phyloP scores from a whole-genome alignment of 2,888 invertebrate species.

The Agrilus cyanescens region DNA sequence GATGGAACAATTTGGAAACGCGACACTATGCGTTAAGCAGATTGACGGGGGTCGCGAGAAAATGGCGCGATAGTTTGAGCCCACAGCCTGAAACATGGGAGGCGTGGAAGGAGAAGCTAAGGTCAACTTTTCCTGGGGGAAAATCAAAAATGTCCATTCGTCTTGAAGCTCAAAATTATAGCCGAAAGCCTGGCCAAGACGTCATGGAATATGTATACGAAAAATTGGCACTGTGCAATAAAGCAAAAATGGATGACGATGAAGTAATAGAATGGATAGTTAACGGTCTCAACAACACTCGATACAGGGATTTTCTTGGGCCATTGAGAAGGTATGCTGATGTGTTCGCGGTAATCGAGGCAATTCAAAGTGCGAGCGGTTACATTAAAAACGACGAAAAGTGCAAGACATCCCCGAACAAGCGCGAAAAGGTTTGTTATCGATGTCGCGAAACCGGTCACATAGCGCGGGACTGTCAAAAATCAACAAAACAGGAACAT shows the following conservation, averaged over 20 bases:
- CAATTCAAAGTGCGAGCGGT: conserved; percentile 6
- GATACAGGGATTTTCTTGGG: conserved; percentile 7
- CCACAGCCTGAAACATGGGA: not conserved
- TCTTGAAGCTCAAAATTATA: conserved; percentile 13
- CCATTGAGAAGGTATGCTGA: conserved; percentile 11
- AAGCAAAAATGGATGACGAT: conserved; percentile 10
- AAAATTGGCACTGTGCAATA: conserved; percentile 15
- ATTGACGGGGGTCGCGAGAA: conserved; percentile 14
- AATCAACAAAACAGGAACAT: too few species aligned
- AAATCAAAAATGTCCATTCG: conserved; percentile 2
- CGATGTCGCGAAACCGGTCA: too few species aligned
- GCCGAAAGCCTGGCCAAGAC: conserved; percentile 9
- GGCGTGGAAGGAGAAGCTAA: not conserved
- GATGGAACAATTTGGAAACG: conserved; percentile 14
- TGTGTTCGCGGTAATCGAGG: conserved; percentile 9
- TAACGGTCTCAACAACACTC: conserved; percentile 8
- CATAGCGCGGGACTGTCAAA: too few species aligned
- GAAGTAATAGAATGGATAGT: conserved; percentile 14
- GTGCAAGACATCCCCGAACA: not conserved
- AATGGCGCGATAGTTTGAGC: conserved; percentile 15
- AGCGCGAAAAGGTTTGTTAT: too few species aligned
- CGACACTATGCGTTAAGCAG: conserved; percentile 13
- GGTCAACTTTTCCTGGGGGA: conserved; percentile 1
- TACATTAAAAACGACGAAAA: not conserved
- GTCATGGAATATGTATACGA: conserved; percentile 14